Percentiles rank a stretch among this genome's conserved stretches.
phyloP scores from a whole-genome alignment of 2,888 invertebrate genomes.

The Apotomis capreana region DNA sequence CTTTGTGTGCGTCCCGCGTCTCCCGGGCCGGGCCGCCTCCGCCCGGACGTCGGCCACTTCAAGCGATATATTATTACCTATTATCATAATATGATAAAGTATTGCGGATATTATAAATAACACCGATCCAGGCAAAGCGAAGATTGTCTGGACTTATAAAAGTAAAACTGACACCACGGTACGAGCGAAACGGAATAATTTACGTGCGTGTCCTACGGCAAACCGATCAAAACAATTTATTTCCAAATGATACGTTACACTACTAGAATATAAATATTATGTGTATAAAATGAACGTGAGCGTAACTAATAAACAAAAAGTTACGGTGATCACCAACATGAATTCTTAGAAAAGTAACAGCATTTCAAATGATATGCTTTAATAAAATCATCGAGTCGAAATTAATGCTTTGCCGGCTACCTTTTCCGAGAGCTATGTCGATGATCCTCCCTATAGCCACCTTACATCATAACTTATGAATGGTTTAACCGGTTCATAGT shows the following conservation, averaged over 20 bases:
- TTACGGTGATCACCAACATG: constrained; percentile 34
- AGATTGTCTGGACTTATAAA: constrained; percentile 55
- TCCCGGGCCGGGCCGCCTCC: constrained; percentile 43
- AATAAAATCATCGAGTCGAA: background rate
- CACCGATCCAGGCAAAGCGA: constrained; percentile 56
- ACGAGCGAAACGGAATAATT: constrained; percentile 54
- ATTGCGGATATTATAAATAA: constrained; percentile 65
- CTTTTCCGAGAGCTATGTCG: constrained; percentile 26
- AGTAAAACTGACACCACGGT: constrained; percentile 57
- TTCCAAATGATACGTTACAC: constrained; percentile 29
- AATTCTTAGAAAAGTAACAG: constrained; percentile 22
- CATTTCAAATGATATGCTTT: constrained; percentile 9
- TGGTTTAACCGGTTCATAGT: constrained; percentile 31
- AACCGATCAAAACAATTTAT: constrained; percentile 56
- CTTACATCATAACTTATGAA: constrained; percentile 28
- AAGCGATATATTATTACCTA: constrained; percentile 66
- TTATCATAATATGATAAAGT: constrained; percentile 62
- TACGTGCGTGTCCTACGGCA: constrained; percentile 57
- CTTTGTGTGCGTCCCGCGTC: constrained; percentile 58
- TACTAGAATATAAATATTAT: constrained; percentile 37
- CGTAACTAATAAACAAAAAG: constrained; percentile 36
- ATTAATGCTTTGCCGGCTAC: constrained; percentile 33
- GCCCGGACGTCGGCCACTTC: constrained; percentile 54
- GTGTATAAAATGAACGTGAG: constrained; percentile 40
- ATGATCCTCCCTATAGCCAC: constrained; percentile 18